Conservation (phyloP, 2,113 vertebrate genomes). For the Aptenodytes patagonicus region DNA sequence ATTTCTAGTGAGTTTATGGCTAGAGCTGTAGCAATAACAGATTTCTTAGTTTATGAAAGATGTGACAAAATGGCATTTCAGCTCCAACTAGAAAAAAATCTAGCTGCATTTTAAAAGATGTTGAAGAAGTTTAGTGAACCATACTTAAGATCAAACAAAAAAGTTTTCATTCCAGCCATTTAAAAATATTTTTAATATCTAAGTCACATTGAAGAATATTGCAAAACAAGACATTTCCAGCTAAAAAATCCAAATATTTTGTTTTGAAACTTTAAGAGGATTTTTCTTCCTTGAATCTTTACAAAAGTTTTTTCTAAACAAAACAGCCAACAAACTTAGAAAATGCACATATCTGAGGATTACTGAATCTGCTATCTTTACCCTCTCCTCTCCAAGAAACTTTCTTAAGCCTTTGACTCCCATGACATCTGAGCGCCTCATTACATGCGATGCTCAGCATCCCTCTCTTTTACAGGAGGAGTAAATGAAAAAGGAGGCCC, state of each 20-base stretch:
- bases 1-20: background rate
- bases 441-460: background rate
- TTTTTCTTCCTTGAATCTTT: background rate
- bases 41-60: background rate
- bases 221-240: background rate
- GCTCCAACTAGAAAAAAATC: background rate
- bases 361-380: background rate
- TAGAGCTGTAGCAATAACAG: background rate
- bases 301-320: background rate
- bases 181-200: background rate
- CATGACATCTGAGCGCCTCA: background rate
- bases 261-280: background rate
- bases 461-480: background rate
- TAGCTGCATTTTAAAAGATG: background rate
- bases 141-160: background rate
- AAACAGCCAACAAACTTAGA: background rate
- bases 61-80: background rate
- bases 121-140: background rate
- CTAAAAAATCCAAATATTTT: background rate
- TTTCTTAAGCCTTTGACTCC: background rate
- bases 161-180: background rate
- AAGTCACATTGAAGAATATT: background rate
- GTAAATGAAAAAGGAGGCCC: background rate
- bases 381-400: background rate
- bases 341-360: background rate